A percentile compares a stretch with the other conserved stretches of the same genome.
These are phyloP conservation scores for Chrysopilus asiliformis DNA, from an alignment of 2,888 invertebrate genomes.

Conservation along the genomic window DNA sequence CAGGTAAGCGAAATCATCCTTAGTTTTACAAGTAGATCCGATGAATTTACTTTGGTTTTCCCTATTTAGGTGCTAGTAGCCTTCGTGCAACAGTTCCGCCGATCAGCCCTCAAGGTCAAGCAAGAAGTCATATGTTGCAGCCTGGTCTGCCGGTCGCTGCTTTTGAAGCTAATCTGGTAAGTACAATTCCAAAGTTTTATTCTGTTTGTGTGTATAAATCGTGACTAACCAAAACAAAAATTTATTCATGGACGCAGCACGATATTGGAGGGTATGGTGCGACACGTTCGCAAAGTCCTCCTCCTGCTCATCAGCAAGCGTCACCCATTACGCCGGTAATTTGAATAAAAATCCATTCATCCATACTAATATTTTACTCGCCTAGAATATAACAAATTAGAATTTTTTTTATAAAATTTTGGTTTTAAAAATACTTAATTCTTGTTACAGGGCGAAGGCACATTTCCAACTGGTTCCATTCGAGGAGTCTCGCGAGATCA, in stretches of 20 bases:
- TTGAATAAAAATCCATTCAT: background rate
- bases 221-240: too few species aligned
- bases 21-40: conserved; percentile 10
- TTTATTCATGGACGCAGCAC: conserved; percentile 39
- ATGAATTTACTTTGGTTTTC: conserved; percentile 2
- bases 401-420: conserved; percentile 1
- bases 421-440: background rate
- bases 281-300: conserved; percentile 54
- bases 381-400: too few species aligned
- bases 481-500: conserved; percentile 25
- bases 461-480: conserved; percentile 33
- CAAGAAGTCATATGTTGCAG: conserved; percentile 40
- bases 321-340: conserved; percentile 58
- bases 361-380: too few species aligned
- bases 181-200: conserved; percentile 22
- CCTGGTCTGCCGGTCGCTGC: conserved; percentile 45
- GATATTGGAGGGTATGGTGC: conserved; percentile 37
- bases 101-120: conserved; percentile 46
- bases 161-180: conserved; percentile 59
- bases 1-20: conserved; percentile 24
- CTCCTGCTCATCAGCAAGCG: conserved; percentile 72
- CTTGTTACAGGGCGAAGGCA: conserved; percentile 38
- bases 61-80: conserved; percentile 33
- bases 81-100: conserved; percentile 46
- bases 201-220: too few species aligned